phyloP scores from a whole-genome alignment of 2,888 invertebrate genomes.

The Polydrusus cervinus region DNA sequence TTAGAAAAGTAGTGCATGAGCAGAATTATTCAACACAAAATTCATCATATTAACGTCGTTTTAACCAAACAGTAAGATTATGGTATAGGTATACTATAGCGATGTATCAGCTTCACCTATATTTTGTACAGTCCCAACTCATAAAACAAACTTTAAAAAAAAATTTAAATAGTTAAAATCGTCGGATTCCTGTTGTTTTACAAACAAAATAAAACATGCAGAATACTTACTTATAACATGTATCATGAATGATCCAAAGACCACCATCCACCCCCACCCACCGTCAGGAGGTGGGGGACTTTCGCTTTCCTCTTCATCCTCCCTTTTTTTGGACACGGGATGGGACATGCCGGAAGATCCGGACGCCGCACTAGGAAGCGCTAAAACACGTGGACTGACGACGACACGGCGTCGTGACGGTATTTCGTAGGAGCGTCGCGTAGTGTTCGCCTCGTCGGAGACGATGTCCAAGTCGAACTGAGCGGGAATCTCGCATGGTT shows the following conservation, averaged over 20 bases:
- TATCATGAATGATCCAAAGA: slow-evolving; percentile 96
- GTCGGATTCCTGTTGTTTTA: no score
- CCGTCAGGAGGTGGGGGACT: slow-evolving; percentile 85
- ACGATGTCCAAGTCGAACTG: slow-evolving; percentile 27
- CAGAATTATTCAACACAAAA: no score
- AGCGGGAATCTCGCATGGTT: slow-evolving; percentile 22
- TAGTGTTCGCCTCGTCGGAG: slow-evolving; percentile 19
- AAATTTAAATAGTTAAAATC: no score
- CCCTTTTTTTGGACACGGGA: slow-evolving; percentile 56
- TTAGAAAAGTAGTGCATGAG: no score
- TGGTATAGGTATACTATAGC: no score
- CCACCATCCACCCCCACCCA: slow-evolving; percentile 97
- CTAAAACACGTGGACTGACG: slow-evolving; percentile 24
- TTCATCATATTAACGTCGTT: no score
- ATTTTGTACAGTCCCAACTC: no score
- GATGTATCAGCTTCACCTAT: no score
- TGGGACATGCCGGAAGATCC: slow-evolving; percentile 43
- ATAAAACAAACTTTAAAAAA: no score
- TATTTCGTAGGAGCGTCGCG: slow-evolving; percentile 31
- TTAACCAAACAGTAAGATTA: no score
- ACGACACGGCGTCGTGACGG: slow-evolving; percentile 27
- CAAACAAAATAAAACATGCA: no score
- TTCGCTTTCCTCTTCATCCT: slow-evolving; percentile 66
- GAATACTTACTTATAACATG: slow-evolving; percentile 91
- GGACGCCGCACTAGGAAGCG: slow-evolving; percentile 24